Evolutionary conservation across 2,888 invertebrate genomes (phyloP), one percentile per base, ranked within the genome.

Genomic region (Noctuana brunneofusca): DNA sequence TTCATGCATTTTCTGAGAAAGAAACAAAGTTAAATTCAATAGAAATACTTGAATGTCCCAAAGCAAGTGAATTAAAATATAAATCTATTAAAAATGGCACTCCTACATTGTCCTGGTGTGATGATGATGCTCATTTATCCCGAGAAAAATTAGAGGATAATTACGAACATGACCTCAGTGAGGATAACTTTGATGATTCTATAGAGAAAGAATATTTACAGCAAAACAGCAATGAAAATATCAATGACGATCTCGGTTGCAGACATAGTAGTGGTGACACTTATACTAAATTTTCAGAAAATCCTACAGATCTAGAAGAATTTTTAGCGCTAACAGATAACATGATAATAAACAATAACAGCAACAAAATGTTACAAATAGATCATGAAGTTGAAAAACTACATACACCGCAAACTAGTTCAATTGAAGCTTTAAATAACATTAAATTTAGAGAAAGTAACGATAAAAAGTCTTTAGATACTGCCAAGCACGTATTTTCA

Each of bases 251-350:
- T 27, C 73, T 79, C 48, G 66, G 78, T 48, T 78, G 82, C 69
- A 82, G 88, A 41, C 83, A 86, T 65, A 87, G 89, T 2, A 91
- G 90, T 71, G 85, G 90, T 46, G 89, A 89, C 54, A 90, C 91
- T 16, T 91, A 91, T 58, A 91, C 91, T 35, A 91, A 91, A 74
- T 89, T 87, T 65, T 84, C 86, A 9, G 89, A 88, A 71, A 79
- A 87, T 66, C 80, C 89, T 5, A 78, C 77, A 12, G 87, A 88
- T 69, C 79, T 91, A 67, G 86, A 89, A 67, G 91, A 91, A 72
- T 91, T 91, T 69, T 80, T 90, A 58, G 83, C 74, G 64, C 69
- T 90, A 48, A 91, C 91, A 46, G 86, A 91, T 74, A 82, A 85
- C 76, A 78, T 91, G 71, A 12, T 58, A 8, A 80, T 89, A 52